Evolutionary conservation across 2,113 vertebrate genomes (phyloP).

Genomic region (Aviceda subcristata): DNA sequence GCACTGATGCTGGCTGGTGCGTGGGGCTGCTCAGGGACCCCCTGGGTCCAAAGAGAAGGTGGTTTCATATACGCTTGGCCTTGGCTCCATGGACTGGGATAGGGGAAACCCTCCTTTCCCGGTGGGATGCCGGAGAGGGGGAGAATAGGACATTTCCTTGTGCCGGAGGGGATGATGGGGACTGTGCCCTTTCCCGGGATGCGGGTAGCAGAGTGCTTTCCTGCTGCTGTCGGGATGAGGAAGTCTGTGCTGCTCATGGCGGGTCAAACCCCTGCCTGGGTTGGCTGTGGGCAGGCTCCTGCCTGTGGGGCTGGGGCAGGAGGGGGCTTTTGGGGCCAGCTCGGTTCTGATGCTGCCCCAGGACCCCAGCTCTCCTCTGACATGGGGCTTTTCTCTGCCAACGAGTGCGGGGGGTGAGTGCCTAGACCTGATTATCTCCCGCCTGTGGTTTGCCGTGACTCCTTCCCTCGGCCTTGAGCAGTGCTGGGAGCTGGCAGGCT

Average conservation of each 20-base stretch:
- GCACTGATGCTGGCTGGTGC: neutral
- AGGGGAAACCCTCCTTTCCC: fast-evolving
- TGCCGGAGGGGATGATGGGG: neutral
- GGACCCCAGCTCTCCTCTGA: too few species aligned
- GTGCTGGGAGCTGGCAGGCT: neutral
- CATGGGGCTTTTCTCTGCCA: neutral
- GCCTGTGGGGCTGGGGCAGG: too few species aligned
- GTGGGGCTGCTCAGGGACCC: neutral
- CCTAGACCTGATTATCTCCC: neutral
- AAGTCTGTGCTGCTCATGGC: neutral
- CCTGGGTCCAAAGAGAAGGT: neutral
- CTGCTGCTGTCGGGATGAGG: neutral
- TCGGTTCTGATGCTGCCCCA: neutral
- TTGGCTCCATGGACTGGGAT: neutral
- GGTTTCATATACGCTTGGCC: neutral
- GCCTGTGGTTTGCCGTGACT: neutral
- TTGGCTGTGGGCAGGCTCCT: neutral
- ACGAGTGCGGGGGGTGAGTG: fast-evolving
- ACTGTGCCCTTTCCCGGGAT: neutral
- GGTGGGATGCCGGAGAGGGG: fast-evolving
- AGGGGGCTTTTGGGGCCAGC: neutral
- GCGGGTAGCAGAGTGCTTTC: neutral
- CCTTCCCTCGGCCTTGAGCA: neutral
- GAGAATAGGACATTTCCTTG: neutral
- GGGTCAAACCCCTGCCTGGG: neutral